A percentile compares a stretch with the other conserved stretches of the same genome.
Evolutionary conservation across 2,113 vertebrate genomes (phyloP).

Genomic region (Antechinus flavipes): DNA sequence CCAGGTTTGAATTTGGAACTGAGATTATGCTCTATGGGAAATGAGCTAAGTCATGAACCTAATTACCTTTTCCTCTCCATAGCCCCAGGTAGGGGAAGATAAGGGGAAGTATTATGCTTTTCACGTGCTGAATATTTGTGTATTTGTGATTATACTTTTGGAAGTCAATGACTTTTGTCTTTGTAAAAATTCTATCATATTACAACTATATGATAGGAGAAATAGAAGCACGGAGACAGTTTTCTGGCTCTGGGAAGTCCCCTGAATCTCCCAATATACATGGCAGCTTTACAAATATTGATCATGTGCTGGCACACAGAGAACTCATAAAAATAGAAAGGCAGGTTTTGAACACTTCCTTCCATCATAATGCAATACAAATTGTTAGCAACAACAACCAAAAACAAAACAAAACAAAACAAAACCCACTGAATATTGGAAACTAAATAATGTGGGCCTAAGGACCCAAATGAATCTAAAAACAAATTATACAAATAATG

Average conservation of each 20-base stretch:
- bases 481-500: neutral
- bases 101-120: neutral
- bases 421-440: neutral
- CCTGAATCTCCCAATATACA: neutral
- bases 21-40: neutral
- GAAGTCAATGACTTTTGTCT: neutral
- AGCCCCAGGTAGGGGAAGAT: neutral
- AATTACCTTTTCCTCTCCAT: neutral
- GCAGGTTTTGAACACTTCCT: neutral
- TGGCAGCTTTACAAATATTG: neutral
- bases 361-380: neutral
- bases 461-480: neutral
- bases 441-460: neutral
- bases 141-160: neutral
- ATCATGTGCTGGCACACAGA: neutral
- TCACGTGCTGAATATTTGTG: neutral
- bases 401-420: no score
- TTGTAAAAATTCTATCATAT: neutral
- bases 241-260: neutral
- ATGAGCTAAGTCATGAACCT: neutral
- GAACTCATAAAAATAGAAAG: neutral
- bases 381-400: neutral
- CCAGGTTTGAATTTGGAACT: neutral
- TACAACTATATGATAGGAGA: neutral
- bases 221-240: neutral